Evolutionary conservation across 1,140 invertebrate species (phyloP).

Genomic region (Anoplolepis gracilipes): DNA sequence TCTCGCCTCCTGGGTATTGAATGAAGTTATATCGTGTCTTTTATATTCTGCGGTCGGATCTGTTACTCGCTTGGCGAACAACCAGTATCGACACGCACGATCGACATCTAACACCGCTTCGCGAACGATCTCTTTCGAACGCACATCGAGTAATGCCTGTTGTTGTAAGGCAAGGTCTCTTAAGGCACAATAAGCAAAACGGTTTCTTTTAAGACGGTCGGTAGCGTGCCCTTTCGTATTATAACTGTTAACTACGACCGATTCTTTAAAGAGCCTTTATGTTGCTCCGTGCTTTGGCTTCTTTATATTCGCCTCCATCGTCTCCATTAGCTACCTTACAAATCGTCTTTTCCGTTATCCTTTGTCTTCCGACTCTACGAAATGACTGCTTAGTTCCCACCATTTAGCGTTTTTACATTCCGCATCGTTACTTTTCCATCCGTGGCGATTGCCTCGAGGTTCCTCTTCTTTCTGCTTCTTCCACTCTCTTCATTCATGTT

Average conservation of each 20-base stretch:
- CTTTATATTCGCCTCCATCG: conserved; percentile 58
- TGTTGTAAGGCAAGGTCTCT: conserved; percentile 36
- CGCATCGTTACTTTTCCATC: conserved; percentile 70
- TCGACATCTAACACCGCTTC: conserved; percentile 33
- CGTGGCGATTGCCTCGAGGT: conserved; percentile 6
- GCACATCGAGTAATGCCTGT: not conserved
- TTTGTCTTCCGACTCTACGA: conserved; percentile 70
- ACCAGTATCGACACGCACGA: conserved; percentile 16
- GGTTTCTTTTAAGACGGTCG: conserved; percentile 46
- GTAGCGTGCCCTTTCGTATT: conserved; percentile 67
- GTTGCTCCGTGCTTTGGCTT: conserved; percentile 27
- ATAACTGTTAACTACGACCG: conserved; percentile 68
- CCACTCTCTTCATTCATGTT: not conserved
- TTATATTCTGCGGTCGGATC: conserved; percentile 21
- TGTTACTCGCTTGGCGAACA: conserved; percentile 8
- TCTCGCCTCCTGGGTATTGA: conserved; percentile 6
- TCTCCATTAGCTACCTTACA: conserved; percentile 70
- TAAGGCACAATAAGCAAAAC: conserved; percentile 60
- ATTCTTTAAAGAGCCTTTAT: conserved; percentile 58
- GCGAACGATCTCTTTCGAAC: conserved; percentile 25
- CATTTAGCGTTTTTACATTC: conserved; percentile 70
- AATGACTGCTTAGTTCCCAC: conserved; percentile 74
- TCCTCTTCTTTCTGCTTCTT: not conserved
- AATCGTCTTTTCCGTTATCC: conserved; percentile 74
- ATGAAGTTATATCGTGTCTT: conserved; percentile 47